phyloP scores from a whole-genome alignment of 2,113 vertebrate species.

The Gopherus flavomarginatus region DNA sequence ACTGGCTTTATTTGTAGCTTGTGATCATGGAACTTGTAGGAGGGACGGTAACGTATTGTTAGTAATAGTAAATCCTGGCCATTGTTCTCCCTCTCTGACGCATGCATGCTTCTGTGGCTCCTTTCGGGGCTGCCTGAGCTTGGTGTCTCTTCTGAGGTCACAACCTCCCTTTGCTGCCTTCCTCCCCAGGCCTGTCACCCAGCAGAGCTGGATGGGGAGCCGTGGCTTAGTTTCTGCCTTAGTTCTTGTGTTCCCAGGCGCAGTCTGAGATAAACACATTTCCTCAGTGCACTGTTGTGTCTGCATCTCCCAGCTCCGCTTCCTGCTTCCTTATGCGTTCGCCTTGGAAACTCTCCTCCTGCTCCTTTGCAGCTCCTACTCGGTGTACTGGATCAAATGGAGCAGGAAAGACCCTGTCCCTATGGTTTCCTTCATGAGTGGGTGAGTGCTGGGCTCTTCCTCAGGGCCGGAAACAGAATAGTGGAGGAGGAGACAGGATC shows the following conservation, averaged over 20 bases:
- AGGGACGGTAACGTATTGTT: too few relatives aligned
- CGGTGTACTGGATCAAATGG: neutral
- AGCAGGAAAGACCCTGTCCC: neutral
- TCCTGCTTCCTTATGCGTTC: neutral
- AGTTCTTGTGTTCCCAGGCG: neutral
- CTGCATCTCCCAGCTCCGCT: neutral
- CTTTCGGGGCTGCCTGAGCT: neutral
- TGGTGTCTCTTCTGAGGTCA: neutral
- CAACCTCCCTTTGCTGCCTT: neutral
- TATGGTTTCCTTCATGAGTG: neutral
- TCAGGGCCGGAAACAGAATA: neutral
- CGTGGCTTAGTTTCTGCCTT: neutral
- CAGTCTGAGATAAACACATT: neutral
- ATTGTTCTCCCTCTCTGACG: neutral
- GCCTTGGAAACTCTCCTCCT: neutral
- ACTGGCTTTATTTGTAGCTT: neutral
- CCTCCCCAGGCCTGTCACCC: neutral
- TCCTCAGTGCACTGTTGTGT: neutral
- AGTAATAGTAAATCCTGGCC: neutral
- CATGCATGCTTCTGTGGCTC: neutral
- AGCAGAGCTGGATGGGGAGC: neutral
- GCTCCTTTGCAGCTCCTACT: neutral
- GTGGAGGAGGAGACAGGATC: neutral
- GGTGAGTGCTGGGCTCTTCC: neutral
- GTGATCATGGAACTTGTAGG: neutral